Evolutionary conservation across 2,113 vertebrate genomes (phyloP).

Genomic region (Miniopterus natalensis): DNA sequence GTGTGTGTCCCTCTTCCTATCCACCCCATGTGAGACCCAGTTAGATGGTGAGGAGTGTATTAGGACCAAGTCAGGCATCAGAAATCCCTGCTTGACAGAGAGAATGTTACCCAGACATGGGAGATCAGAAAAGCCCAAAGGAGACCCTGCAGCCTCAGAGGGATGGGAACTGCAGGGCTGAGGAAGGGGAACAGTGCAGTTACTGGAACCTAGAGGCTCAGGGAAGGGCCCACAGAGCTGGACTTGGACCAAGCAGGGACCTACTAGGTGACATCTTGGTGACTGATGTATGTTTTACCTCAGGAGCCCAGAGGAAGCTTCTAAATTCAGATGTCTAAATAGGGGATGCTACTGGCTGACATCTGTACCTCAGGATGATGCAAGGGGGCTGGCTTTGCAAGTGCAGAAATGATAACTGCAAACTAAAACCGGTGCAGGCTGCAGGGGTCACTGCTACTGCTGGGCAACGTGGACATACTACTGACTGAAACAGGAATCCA

Average conservation of each 20-base stretch:
- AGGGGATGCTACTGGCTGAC: background rate
- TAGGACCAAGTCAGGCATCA: background rate
- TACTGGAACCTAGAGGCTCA: background rate
- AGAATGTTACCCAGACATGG: background rate
- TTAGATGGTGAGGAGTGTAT: fast-evolving
- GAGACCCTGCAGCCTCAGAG: background rate
- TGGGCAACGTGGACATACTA: background rate
- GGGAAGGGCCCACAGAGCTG: no score
- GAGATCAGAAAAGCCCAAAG: background rate
- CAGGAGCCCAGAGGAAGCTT: background rate
- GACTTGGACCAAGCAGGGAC: no score
- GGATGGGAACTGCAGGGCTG: fast-evolving
- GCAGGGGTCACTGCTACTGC: background rate
- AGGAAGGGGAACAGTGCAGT: background rate
- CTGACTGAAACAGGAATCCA: fast-evolving
- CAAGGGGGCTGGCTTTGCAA: background rate
- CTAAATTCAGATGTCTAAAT: background rate
- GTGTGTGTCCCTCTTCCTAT: background rate
- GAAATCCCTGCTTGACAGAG: background rate
- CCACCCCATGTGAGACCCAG: background rate
- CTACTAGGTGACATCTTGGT: fast-evolving
- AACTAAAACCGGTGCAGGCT: background rate
- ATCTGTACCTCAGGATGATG: fast-evolving
- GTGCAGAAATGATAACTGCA: background rate
- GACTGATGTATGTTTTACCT: background rate